Percentiles rank a stretch among this genome's conserved stretches.
Evolutionary conservation across 2,113 vertebrate genomes (phyloP).

Genomic region (Etheostoma cragini): DNA sequence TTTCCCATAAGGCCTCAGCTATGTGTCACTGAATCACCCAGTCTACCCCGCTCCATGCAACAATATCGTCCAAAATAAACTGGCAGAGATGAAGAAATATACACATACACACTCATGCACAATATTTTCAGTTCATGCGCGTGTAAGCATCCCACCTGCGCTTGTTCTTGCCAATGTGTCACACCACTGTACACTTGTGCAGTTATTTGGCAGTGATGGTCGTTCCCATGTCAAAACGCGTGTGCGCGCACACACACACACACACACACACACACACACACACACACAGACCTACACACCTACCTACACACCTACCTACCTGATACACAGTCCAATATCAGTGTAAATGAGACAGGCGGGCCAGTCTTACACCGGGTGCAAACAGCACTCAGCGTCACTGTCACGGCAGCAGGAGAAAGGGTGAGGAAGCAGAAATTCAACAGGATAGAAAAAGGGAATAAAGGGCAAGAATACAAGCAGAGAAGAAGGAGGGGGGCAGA

Average conservation of each 20-base stretch:
- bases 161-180: conserved; percentile 66
- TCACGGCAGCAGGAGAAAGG: conserved; percentile 54
- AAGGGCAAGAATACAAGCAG: conserved; percentile 8
- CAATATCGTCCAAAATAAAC: conserved; percentile 75
- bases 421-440: conserved; percentile 50
- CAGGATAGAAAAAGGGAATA: conserved; percentile 27
- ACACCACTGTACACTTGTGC: conserved; percentile 53
- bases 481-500: conserved; percentile 31
- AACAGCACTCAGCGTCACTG: conserved; percentile 55
- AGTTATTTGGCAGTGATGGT: conserved; percentile 76
- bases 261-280: conserved; percentile 39
- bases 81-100: conserved; percentile 69
- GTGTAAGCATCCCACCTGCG: conserved; percentile 58
- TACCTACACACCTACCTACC: conserved; percentile 40
- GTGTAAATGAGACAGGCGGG: conserved; percentile 73
- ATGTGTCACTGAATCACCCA: conserved; percentile 62
- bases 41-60: conserved; percentile 49
- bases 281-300: conserved; percentile 41
- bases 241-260: conserved; percentile 24
- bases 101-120: background rate
- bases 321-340: conserved; percentile 58
- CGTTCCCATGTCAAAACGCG: conserved; percentile 66
- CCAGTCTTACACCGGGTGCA: conserved; percentile 25
- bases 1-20: conserved; percentile 32
- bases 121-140: conserved; percentile 8